A percentile compares a stretch with the other conserved stretches of the same genome.
phyloP scores from a whole-genome alignment of 2,113 vertebrate species.

The Nerophis lumbriciformis region DNA sequence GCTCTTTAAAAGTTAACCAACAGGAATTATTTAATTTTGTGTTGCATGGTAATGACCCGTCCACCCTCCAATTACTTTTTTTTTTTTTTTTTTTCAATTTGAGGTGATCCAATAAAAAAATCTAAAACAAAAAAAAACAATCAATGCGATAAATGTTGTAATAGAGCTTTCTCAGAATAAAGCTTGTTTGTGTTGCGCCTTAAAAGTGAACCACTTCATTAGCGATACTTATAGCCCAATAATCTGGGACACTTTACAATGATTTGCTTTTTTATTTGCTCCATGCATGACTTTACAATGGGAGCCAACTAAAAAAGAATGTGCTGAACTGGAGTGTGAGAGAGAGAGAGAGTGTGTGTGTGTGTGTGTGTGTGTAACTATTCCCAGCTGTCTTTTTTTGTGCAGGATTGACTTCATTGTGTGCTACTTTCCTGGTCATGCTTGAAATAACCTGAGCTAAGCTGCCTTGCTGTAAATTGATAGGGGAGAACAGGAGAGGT shows the following conservation, averaged over 20 bases:
- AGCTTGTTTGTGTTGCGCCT: neutral
- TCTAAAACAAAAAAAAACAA: neutral
- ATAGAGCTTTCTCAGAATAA: neutral
- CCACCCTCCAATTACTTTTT: neutral
- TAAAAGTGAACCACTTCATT: constrained; percentile 4
- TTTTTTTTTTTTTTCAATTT: neutral
- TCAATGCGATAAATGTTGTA: neutral
- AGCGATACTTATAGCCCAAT: neutral
- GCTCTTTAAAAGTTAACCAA: constrained; percentile 2
- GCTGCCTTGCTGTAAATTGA: constrained; percentile 45
- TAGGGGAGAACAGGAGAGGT: constrained; percentile 39
- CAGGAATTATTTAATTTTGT: neutral
- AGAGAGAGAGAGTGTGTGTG: constrained; percentile 17
- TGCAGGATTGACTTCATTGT: constrained; percentile 43
- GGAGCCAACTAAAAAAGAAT: neutral
- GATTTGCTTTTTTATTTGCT: neutral
- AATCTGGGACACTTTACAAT: neutral
- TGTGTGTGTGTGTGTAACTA: constrained; percentile 16
- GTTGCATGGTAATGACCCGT: neutral
- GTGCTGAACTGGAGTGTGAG: constrained; percentile 2
- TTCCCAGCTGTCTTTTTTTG: constrained; percentile 34
- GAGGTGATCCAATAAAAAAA: neutral
- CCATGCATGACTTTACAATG: constrained; percentile 15
- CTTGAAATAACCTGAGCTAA: constrained; percentile 42
- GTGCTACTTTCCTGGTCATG: constrained; percentile 31